These are phyloP conservation scores for Alethe castanea DNA, from an alignment of 2,113 vertebrate genomes.

Conservation along the genomic window DNA sequence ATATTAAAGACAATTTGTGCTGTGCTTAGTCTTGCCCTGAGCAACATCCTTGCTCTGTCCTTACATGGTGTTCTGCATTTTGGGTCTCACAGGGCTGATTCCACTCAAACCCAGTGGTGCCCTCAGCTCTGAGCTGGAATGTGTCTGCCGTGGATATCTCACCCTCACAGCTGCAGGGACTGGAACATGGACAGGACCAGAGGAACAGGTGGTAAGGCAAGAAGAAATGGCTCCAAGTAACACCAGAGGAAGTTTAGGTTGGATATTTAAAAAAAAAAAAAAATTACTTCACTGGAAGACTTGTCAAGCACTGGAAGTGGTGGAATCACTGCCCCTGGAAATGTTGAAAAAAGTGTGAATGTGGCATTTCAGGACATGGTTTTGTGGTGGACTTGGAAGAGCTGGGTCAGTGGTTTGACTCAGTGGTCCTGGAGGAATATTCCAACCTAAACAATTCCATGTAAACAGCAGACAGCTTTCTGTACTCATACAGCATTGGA, in stretches of 20 bases:
- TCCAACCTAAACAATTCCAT: neutral
- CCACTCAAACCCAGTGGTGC: neutral
- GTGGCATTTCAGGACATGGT: no score
- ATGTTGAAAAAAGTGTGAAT: neutral
- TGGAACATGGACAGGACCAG: neutral
- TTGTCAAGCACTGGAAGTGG: neutral
- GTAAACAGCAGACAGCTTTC: neutral
- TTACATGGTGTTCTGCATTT: neutral
- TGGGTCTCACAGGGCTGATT: neutral
- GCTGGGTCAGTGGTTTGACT: neutral
- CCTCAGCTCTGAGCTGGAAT: neutral
- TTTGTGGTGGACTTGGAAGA: neutral
- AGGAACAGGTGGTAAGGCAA: neutral
- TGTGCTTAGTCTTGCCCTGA: neutral
- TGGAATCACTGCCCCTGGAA: neutral
- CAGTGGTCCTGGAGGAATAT: neutral
- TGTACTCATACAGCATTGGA: fast-evolving
- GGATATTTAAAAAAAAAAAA: neutral
- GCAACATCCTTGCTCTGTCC: neutral
- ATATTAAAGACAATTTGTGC: neutral
- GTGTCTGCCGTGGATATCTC: neutral
- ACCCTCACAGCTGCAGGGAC: neutral
- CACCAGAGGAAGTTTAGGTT: neutral
- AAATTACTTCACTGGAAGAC: neutral
- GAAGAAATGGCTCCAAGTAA: neutral